A percentile compares a stretch with the other conserved stretches of the same genome.
These are phyloP conservation scores for Simalia tracyae DNA, from an alignment of 2,797 vertebrate genomes.

Conservation along the genomic window DNA sequence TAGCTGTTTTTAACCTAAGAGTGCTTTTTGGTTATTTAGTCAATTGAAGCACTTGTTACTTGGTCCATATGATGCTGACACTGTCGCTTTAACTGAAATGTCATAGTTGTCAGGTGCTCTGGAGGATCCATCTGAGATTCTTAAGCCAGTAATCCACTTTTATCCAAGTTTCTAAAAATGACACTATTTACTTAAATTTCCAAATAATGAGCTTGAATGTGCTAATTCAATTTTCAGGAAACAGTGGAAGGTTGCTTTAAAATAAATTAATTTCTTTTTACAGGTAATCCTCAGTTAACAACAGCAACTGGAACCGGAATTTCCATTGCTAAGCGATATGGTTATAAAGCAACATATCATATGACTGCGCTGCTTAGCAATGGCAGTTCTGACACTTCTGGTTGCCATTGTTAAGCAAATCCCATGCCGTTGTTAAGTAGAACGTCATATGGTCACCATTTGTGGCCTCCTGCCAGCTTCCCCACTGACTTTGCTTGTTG, in stretches of 20 bases:
- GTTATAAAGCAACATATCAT: not conserved
- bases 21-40: not conserved
- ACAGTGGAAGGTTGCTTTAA: not conserved
- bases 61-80: not conserved
- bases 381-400: not conserved
- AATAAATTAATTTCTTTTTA: not conserved
- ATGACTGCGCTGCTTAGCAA: not conserved
- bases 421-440: not conserved
- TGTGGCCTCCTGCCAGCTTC: too few species aligned
- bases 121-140: not conserved
- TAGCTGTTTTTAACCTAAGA: not conserved
- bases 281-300: not conserved
- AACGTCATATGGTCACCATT: too few species aligned
- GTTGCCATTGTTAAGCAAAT: not conserved
- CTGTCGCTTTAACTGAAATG: not conserved
- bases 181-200: not conserved
- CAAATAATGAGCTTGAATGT: not conserved
- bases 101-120: not conserved
- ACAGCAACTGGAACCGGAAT: not conserved
- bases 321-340: not conserved
- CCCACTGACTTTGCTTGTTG: too few species aligned
- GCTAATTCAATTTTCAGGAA: not conserved
- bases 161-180: not conserved
- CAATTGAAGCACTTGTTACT: not conserved
- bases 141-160: not conserved